These are phyloP conservation scores for Hybos culiciformis DNA, from an alignment of 2,888 invertebrate genomes.

Conservation along the genomic window DNA sequence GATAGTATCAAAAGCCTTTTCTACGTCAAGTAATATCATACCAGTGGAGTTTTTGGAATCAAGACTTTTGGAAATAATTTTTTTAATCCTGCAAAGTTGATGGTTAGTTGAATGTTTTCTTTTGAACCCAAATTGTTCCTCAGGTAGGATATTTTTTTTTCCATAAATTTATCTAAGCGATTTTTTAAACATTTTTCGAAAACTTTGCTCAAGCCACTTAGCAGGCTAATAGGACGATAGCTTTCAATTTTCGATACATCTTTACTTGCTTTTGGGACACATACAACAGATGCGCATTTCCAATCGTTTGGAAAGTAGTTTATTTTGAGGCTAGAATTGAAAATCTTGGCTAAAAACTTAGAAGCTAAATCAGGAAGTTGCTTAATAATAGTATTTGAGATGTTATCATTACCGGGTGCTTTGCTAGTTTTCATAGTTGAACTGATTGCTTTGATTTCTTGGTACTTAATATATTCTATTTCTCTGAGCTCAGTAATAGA, in stretches of 20 bases:
- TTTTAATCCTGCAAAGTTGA: not conserved
- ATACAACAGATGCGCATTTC: constrained; percentile 8
- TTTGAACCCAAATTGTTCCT: constrained; percentile 1
- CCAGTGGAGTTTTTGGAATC: not conserved
- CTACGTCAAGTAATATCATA: not conserved
- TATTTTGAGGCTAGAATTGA: constrained; percentile 9
- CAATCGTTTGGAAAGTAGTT: constrained; percentile 9
- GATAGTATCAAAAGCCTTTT: not conserved
- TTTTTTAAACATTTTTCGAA: constrained; percentile 12
- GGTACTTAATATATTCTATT: too few species aligned
- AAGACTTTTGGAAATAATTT: not conserved
- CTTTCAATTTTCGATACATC: not conserved
- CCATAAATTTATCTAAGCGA: constrained; percentile 8
- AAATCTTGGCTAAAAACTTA: constrained; percentile 4
- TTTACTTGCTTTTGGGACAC: constrained; percentile 4
- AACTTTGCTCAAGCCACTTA: constrained; percentile 11
- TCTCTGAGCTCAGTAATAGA: too few species aligned
- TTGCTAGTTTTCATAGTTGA: too few species aligned
- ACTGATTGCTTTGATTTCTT: too few species aligned
- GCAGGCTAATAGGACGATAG: constrained; percentile 12
- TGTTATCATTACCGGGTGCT: too few species aligned
- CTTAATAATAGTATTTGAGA: too few species aligned
- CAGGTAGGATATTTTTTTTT: not conserved
- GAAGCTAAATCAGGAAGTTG: constrained; percentile 1
- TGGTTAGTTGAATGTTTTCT: not conserved